These are phyloP conservation scores for Zygogramma bicolorata DNA, from an alignment of 2,888 invertebrate species.

Conservation along the genomic window DNA sequence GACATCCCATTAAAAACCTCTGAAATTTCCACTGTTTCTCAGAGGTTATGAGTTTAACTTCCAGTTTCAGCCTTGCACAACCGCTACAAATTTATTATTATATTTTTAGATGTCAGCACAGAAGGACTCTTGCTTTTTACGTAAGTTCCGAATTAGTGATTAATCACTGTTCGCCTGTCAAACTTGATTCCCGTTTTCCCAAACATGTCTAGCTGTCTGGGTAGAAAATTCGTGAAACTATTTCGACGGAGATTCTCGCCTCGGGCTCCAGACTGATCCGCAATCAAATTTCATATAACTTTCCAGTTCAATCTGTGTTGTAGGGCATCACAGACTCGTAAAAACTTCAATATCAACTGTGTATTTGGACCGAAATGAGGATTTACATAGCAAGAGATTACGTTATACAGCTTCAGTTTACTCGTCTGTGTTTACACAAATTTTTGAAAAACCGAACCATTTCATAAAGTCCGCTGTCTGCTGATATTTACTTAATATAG, in stretches of 20 bases:
- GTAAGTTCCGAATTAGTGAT: too few species aligned
- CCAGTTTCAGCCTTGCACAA: too few species aligned
- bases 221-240: background rate
- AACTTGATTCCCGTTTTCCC: background rate
- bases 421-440: background rate
- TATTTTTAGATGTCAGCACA: too few species aligned
- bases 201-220: background rate
- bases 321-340: background rate
- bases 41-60: too few species aligned
- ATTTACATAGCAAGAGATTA: background rate
- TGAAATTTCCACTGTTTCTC: too few species aligned
- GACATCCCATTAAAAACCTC: too few species aligned
- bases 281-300: background rate
- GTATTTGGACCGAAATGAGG: background rate
- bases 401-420: background rate
- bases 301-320: background rate
- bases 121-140: too few species aligned
- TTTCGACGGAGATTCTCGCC: background rate
- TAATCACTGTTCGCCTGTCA: background rate
- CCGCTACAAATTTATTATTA: too few species aligned
- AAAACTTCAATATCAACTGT: constrained; percentile 4
- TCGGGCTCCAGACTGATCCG: background rate
- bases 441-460: background rate
- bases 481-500: background rate
- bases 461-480: background rate